Evolutionary conservation across 2,113 vertebrate species (phyloP), one percentile per base, ranked within the genome.

Genomic region (Stegastes partitus): DNA sequence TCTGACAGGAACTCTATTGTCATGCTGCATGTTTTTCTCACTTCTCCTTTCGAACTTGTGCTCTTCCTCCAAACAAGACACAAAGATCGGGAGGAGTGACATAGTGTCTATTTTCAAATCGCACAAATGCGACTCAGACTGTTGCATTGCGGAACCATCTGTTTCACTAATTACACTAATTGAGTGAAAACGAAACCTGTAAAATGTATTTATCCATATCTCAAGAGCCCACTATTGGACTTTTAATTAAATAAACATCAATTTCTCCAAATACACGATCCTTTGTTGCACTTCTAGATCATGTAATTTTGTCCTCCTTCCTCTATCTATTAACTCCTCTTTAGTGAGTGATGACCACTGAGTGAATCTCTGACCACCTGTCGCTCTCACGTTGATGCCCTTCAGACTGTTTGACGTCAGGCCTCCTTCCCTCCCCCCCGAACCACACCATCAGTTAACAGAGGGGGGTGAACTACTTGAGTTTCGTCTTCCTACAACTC

Each of bases 331-430:
- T n/a, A n/a, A 2, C 8, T 39, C 49, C 7, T 61, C 68, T 68
- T 84, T 70, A 64, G 67, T n/a, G 21, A 34, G 61, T 31, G 59
- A 63, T 68, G 82, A 77, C 63, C 68, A 57, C 64, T 51, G 57
- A 54, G 44, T 71, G 85, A 81, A 82, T 82, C 58, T 68, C 68
- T 84, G 77, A 74, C 88, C 80, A 87, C 91, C 89, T 91, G 88
- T 77, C 15, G 65, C 83, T 74, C 69, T 87, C 77, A 78, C 51
- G 11, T 72, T 67, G 66, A 37, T 56, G 79, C 22, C 69, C 64
- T 83, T 87, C 66, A 88, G 74, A 59, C 64, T 19, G 37, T 79
- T 76, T 90, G 85, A 88, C 83, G 61, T 90, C 79, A 90, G 50
- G 53, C 57, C 51, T 68, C 26, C 76, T 51, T 59, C 39, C 34